Conservation (phyloP, 92 coral and sea anemone species). For the Paramuricea clavata region DNA sequence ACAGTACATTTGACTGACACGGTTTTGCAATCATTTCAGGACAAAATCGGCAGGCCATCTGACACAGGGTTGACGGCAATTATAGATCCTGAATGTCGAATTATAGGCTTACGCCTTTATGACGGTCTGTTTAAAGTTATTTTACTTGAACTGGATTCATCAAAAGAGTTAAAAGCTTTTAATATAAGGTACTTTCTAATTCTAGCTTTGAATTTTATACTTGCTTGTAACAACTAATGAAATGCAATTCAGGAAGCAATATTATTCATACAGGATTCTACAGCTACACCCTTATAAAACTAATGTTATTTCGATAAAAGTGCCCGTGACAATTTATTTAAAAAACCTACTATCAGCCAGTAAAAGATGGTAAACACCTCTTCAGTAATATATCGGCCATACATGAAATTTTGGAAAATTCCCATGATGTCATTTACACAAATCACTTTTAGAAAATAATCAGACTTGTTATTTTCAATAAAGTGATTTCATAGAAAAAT, state of each 20-base stretch:
- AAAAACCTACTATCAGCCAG: too few species aligned
- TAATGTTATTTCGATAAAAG: too few species aligned
- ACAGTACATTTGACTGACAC: not conserved
- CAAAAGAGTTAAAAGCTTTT: slow-evolving; percentile 91
- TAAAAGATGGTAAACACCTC: too few species aligned
- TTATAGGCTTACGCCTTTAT: slow-evolving; percentile 94
- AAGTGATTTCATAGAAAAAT: too few species aligned
- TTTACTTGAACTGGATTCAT: slow-evolving; percentile 90
- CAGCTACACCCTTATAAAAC: too few species aligned
- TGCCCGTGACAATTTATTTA: too few species aligned
- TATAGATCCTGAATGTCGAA: slow-evolving; percentile 95
- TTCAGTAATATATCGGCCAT: too few species aligned
- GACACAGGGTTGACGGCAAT: slow-evolving; percentile 95
- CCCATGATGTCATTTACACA: too few species aligned
- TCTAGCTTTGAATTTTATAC: not conserved
- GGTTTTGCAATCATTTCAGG: slow-evolving; percentile 57
- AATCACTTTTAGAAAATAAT: too few species aligned
- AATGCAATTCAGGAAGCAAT: not conserved
- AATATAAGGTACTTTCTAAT: slow-evolving; percentile 75
- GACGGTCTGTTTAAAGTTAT: slow-evolving; percentile 97
- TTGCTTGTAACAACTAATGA: not conserved
- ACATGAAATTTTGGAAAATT: too few species aligned
- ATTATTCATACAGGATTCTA: too few species aligned
- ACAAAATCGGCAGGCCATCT: slow-evolving; percentile 95
- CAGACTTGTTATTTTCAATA: too few species aligned